Evolutionary conservation across 2,888 invertebrate species (phyloP), one percentile per base, ranked within the genome.

Genomic region (Epinotia bilunana): DNA sequence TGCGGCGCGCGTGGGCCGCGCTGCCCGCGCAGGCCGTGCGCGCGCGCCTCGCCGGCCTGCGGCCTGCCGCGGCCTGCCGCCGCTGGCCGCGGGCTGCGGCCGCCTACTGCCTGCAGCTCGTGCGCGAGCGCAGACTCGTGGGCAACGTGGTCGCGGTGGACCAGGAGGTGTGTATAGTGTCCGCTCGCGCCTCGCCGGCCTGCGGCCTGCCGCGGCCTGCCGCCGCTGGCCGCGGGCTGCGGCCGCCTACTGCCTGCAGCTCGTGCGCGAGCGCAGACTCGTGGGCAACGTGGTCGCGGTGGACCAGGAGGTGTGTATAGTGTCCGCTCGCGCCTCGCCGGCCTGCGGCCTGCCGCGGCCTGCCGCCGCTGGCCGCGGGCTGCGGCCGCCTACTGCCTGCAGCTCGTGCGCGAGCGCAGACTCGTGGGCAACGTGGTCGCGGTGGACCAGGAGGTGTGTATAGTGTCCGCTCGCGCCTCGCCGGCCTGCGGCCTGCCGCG

Each of bases 1-100:
- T 95, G 81, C 89, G 80, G 79, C 87, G 87, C 49, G 80, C 81
- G 63, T 95, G 94, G 87, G 86, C 84, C 5, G 46, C 78, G 76
- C 87, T 95, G 81, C 92, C 94, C 57, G 92, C 91, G 84, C 95
- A 95, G 89, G 95, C 94, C 0, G 78, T 92, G 78, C 90, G 95
- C 76, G 94, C 92, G 77, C 90, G 95, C 1, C 90, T 95, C 23
- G 92, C 93, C 4, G 92, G 85, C 78, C 88, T 90, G 80, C 88
- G 89, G 39, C 95, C 95, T 1, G 77, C 86, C 57, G 86, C 85
- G 46, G 85, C 83, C 76, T 89, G 86, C 43, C 87, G 88, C 11
- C 92, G 91, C 84, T 95, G 95, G 95, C 88, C 91, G 78, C 88
- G 81, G 80, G 85, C 91, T 79, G 88, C 94, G 77, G 82, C 89